Conservation (phyloP, 2,888 invertebrate species). For the Agrotis clavis region DNA sequence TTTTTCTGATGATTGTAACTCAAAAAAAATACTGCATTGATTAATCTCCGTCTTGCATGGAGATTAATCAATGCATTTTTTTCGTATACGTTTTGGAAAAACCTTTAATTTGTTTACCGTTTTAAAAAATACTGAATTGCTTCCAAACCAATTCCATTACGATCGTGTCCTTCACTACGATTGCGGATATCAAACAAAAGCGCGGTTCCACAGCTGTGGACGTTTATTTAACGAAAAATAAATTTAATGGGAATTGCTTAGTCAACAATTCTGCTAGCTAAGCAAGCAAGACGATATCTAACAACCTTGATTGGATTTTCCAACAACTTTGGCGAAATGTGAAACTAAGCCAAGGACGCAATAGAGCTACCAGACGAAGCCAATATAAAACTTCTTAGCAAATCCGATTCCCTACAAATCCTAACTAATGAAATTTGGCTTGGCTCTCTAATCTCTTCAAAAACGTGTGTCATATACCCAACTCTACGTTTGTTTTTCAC, state of each 20-base stretch:
- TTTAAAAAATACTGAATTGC: constrained; percentile 15
- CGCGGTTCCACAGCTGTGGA: constrained; percentile 1
- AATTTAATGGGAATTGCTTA: constrained; percentile 37
- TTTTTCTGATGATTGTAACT: too few relatives aligned
- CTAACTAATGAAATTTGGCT: constrained; percentile 58
- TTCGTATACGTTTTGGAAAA: constrained; percentile 3
- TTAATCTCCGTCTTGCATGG: too few relatives aligned
- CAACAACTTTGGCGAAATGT: constrained; percentile 47
- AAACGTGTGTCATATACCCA: constrained; percentile 26
- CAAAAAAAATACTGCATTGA: too few relatives aligned
- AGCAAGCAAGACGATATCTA: constrained; percentile 35
- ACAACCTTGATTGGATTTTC: constrained; percentile 40
- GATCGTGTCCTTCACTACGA: constrained; percentile 39
- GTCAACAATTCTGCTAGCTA: constrained; percentile 37
- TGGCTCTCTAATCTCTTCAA: constrained; percentile 37
- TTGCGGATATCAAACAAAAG: constrained; percentile 46
- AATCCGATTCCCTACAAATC: constrained; percentile 59
- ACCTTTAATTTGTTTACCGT: constrained; percentile 18
- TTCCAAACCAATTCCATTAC: constrained; percentile 44
- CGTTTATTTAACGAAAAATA: constrained; percentile 26
- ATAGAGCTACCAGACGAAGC: constrained; percentile 50
- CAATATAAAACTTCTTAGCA: constrained; percentile 56
- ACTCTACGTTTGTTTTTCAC: constrained; percentile 18
- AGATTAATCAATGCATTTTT: too few relatives aligned
- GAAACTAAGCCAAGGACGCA: constrained; percentile 50